phyloP scores from a whole-genome alignment of 2,797 vertebrate genomes.

The Allobates femoralis region DNA sequence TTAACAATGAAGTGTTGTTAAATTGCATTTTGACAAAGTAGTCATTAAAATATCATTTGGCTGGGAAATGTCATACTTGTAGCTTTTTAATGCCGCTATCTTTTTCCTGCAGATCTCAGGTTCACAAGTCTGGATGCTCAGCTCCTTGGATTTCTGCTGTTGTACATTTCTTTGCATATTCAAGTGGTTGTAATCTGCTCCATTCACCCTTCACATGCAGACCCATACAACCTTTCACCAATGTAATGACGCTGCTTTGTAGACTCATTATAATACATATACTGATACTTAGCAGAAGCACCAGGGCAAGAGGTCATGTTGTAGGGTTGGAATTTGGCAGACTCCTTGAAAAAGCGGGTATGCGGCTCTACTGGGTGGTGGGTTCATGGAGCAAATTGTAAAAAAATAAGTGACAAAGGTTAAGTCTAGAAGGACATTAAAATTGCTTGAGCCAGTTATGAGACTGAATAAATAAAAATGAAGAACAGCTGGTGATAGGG shows the following conservation, averaged over 20 bases:
- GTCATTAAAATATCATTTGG: constrained; percentile 39
- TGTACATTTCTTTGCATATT: constrained; percentile 27
- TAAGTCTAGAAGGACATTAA: constrained; percentile 1
- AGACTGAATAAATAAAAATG: constrained; percentile 12
- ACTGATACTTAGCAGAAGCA: constrained; percentile 31
- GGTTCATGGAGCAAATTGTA: constrained; percentile 12
- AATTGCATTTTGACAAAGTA: constrained; percentile 40
- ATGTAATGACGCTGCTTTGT: constrained; percentile 26
- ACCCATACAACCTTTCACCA: constrained; percentile 24
- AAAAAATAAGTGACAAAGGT: constrained; percentile 25
- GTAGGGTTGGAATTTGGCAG: constrained; percentile 35
- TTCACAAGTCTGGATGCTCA: neutral
- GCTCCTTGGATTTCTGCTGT: neutral
- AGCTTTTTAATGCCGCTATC: neutral
- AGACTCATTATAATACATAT: constrained; percentile 27
- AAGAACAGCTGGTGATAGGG: constrained; percentile 1
- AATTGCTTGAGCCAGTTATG: neutral
- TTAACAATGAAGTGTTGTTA: constrained; percentile 17
- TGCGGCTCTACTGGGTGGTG: constrained; percentile 39
- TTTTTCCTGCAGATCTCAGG: constrained; percentile 7
- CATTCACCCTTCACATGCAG: constrained; percentile 22
- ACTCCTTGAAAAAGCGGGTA: constrained; percentile 36
- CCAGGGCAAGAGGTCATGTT: constrained; percentile 34
- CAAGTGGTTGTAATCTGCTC: constrained; percentile 20
- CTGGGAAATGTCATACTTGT: constrained; percentile 1